Base-by-base conservation (phyloP, 2,888 invertebrate genomes). In the Caenorhabditis wallacei region DNA sequence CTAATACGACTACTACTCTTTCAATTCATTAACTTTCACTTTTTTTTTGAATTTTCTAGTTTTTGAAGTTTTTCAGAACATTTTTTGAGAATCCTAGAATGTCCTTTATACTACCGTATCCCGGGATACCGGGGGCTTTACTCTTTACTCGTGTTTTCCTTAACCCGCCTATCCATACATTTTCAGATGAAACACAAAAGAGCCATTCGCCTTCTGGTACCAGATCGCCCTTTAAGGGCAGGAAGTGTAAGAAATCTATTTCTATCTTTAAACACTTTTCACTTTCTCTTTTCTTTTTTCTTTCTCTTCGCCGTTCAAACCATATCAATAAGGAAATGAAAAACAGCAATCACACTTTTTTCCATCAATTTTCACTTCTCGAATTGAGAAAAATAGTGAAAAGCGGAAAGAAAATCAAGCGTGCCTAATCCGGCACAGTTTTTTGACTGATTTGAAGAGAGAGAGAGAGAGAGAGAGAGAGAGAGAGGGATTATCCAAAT, bases 111-210 rank as follows among this genome's bases (percentile, higher is more conserved):
- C n/a, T n/a, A n/a, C n/a, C n/a, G n/a, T n/a, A n/a, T n/a, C n/a
- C n/a, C n/a, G n/a, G n/a, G n/a, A n/a, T n/a, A n/a, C n/a, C n/a
- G n/a, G n/a, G n/a, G n/a, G n/a, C n/a, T n/a, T n/a, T n/a, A n/a
- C n/a, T n/a, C n/a, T n/a, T n/a, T n/a, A n/a, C n/a, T n/a, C n/a
- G n/a, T n/a, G n/a, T n/a, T n/a, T n/a, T n/a, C n/a, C n/a, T n/a
- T n/a, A n/a, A n/a, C n/a, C n/a, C n/a, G n/a, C n/a, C n/a, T 43
- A 43, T 43, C 43, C 43, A 13, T 30, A 30, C 30, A 51, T 37
- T 40, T 56, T 56, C 69, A 56, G 30, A 85, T 85, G 85, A 83
- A 80, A 64, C 80, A 82, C 43, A 85, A 85, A 54, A 71, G 82
- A 69, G 85, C 85, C 4, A 75, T 85, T n/a, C 66, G 82, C n/a